phyloP scores from a whole-genome alignment of 2,113 vertebrate species.

The Larimichthys polyactis region DNA sequence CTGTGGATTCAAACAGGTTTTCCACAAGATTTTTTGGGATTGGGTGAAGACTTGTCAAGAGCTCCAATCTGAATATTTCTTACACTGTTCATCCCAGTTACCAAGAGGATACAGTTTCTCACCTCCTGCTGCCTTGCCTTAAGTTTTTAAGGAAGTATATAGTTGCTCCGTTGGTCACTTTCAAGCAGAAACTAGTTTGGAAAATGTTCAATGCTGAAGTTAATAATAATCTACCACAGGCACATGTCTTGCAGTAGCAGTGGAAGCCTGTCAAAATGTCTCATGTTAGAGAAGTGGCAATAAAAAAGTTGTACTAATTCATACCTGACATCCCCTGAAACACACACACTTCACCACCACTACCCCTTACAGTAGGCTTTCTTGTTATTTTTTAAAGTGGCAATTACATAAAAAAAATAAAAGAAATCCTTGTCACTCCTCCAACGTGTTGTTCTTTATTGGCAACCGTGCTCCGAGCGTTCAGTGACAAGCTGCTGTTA shows the following conservation, averaged over 20 bases:
- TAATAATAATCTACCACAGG: not conserved
- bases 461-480: not conserved
- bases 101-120: no score
- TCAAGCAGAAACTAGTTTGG: not conserved
- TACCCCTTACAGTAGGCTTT: not conserved
- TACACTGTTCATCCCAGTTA: not conserved
- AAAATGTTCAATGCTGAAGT: not conserved
- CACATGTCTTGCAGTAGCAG: not conserved
- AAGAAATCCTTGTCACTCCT: slow-evolving; percentile 8
- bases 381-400: slow-evolving; percentile 32
- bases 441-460: slow-evolving; percentile 2
- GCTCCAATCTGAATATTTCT: not conserved
- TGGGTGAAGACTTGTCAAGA: not conserved
- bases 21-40: not conserved
- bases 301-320: slow-evolving; percentile 31
- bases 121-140: not conserved
- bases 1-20: no score
- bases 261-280: not conserved
- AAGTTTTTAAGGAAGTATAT: not conserved
- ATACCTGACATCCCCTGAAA: slow-evolving; percentile 37
- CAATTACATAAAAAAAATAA: not conserved
- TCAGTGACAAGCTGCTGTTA: slow-evolving; percentile 39
- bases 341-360: not conserved
- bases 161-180: not conserved
- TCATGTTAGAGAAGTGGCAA: not conserved